Base-by-base conservation (phyloP, 1,140 invertebrate species). In the Neodiprion virginianus region DNA sequence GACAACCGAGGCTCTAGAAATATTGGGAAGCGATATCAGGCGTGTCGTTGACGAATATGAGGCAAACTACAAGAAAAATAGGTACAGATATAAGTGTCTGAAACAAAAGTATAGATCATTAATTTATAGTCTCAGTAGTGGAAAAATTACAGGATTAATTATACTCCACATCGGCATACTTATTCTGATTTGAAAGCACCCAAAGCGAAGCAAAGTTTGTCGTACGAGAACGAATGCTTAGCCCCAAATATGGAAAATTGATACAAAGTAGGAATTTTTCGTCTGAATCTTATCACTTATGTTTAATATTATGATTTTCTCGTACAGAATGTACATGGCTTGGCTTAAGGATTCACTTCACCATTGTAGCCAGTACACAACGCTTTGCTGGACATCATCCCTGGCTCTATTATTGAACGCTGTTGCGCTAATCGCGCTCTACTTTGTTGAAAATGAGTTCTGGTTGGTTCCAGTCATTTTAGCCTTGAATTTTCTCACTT, bases 361-460 rank as follows among this genome's bases (percentile, higher is more conserved):
- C 81, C 91, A 91, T 79, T 89, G 86, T 72, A 93, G 92, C 81
- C 90, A 90, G 77, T 89, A 92, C 73, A 93, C 92, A 69, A 92
- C 92, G 8, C 89, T 94, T 77, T 91, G 91, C 73, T 93, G 92
- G 92, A 89, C 92, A 21, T 92, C 92, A 61, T 89, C 90, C 65
- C 69, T 90, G 1, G 87, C 89, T 0, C 85, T 91, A 47, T 74
- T 91, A 70, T 75, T 92, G 65, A 87, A 84, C 78, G 85, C 84
- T 48, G 78, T 89, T 76, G 78, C 85, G 48, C 83, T 91, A 50
- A 83, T 90, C 40, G 53, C 88, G 67, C 81, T 86, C 74, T 89
- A 84, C 77, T 86, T 86, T 73, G 81, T 79, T 70, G 77, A 77
- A 67, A 81, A 86, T 76, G 80, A 87, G 81, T 75, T 81, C 77